phyloP scores from a whole-genome alignment of 2,888 invertebrate species.

The Apamea epomidion region DNA sequence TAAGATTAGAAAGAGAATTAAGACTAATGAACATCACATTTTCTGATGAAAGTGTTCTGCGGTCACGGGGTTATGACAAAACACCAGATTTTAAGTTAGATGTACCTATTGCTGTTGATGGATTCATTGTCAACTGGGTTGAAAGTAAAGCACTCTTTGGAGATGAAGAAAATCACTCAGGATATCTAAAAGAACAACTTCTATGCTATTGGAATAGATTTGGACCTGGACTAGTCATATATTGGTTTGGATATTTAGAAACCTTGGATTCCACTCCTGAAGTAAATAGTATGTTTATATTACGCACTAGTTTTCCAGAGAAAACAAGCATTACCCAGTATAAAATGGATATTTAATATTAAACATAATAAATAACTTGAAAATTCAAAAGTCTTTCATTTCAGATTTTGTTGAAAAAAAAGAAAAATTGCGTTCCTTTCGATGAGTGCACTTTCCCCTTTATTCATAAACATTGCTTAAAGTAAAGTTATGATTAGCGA shows the following conservation, averaged over 20 bases:
- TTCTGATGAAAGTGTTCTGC: slow-evolving; percentile 94
- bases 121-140: slow-evolving; percentile 97
- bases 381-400: background rate
- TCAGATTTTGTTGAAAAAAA: background rate
- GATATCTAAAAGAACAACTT: slow-evolving; percentile 95
- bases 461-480: too few relatives aligned
- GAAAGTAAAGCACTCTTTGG: slow-evolving; percentile 99
- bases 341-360: slow-evolving; percentile 78
- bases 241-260: slow-evolving; percentile 97
- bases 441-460: too few relatives aligned
- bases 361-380: background rate
- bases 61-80: slow-evolving; percentile 97
- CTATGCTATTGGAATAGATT: slow-evolving; percentile 98
- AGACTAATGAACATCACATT: slow-evolving; percentile 85
- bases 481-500: too few relatives aligned
- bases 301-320: slow-evolving; percentile 89
- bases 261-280: slow-evolving; percentile 92
- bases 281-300: slow-evolving; percentile 91
- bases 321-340: slow-evolving; percentile 87
- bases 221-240: slow-evolving; percentile 98
- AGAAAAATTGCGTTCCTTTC: too few relatives aligned
- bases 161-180: slow-evolving; percentile 94
- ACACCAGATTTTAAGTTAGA: slow-evolving; percentile 98
- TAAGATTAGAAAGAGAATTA: slow-evolving; percentile 92
- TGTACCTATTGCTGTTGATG: slow-evolving; percentile 96